Evolutionary conservation across 2,797 vertebrate genomes (phyloP).

Genomic region (Chloroceryle inda): DNA sequence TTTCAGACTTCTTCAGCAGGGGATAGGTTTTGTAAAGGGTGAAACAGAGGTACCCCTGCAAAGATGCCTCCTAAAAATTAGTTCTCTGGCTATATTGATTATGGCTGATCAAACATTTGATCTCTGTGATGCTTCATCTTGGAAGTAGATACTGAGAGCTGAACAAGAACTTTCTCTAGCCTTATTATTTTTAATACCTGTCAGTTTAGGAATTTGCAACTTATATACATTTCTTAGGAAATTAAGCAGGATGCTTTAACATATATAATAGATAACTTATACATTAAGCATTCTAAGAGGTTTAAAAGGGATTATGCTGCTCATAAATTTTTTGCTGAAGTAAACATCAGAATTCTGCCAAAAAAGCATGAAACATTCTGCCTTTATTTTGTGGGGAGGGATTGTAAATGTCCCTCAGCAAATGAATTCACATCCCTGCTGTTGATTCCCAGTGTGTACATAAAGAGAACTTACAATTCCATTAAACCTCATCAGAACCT

Average conservation of each 20-base stretch:
- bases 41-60: background rate
- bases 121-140: background rate
- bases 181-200: background rate
- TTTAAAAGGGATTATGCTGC: conserved; percentile 14
- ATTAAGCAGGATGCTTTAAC: background rate
- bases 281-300: background rate
- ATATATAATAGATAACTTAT: background rate
- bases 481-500: conserved; percentile 68
- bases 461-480: conserved; percentile 62
- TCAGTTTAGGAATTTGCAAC: background rate
- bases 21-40: background rate
- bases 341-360: conserved; percentile 16
- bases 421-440: conserved; percentile 59
- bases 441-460: conserved; percentile 56
- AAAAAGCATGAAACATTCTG: background rate
- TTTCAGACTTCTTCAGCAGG: background rate
- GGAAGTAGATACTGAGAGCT: background rate
- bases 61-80: background rate
- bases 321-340: conserved; percentile 15
- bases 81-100: background rate
- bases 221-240: background rate
- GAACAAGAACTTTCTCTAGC: background rate
- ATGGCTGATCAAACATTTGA: background rate
- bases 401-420: conserved; percentile 40
- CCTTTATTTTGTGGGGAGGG: conserved; percentile 12